phyloP scores from a whole-genome alignment of 2,113 vertebrate species.

The Actinemys pallida region DNA sequence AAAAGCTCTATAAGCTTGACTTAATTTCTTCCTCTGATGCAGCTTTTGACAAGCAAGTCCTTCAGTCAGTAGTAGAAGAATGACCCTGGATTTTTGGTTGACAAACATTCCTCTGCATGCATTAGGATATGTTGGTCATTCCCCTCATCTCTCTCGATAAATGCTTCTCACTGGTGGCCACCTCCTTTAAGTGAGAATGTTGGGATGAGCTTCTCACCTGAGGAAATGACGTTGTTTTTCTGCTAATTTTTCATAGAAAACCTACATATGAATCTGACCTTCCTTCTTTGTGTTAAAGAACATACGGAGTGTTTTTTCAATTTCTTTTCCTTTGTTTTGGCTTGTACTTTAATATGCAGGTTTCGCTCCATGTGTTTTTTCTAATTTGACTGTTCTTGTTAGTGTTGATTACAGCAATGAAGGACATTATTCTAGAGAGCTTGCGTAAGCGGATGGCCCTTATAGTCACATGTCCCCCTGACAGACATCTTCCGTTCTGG shows the following conservation, averaged over 20 bases:
- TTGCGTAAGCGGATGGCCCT: constrained; percentile 67
- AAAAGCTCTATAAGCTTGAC: neutral
- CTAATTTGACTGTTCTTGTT: constrained; percentile 67
- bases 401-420: constrained; percentile 73
- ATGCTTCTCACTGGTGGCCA: neutral
- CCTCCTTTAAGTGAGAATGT: neutral
- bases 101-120: neutral
- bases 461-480: constrained; percentile 68
- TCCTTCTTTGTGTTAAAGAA: neutral
- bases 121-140: neutral
- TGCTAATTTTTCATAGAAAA: neutral
- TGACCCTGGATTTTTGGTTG: neutral
- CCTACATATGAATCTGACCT: neutral
- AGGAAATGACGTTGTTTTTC: neutral
- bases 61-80: neutral
- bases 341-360: neutral
- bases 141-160: neutral
- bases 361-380: constrained; percentile 59
- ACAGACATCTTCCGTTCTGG: constrained; percentile 73
- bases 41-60: neutral
- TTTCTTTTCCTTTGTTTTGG: neutral
- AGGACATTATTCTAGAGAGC: constrained; percentile 72
- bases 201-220: neutral
- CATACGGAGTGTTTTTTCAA: constrained; percentile 37
- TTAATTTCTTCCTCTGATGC: constrained; percentile 16